A percentile compares a stretch with the other conserved stretches of the same genome.
Evolutionary conservation across 1,140 invertebrate genomes (phyloP).

Genomic region (Maconellicoccus hirsutus): DNA sequence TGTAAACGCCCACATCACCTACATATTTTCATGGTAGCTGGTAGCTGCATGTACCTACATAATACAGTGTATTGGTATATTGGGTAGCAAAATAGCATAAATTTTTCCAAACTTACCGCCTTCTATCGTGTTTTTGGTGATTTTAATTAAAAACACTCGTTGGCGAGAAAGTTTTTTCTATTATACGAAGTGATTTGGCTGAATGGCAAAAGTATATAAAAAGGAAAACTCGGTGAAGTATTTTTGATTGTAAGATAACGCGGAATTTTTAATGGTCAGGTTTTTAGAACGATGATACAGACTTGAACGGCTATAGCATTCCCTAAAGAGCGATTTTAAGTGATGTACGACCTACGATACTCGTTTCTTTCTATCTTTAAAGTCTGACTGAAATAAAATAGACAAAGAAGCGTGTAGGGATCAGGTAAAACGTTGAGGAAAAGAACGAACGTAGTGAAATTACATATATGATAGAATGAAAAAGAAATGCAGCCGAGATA

Average conservation of each 20-base stretch:
- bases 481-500: background rate
- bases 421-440: background rate
- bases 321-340: background rate
- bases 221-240: background rate
- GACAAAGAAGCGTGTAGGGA: background rate
- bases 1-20: background rate
- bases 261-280: background rate
- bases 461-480: background rate
- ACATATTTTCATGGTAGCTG: background rate
- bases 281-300: constrained; percentile 9
- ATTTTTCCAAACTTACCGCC: background rate
- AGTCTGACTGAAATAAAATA: background rate
- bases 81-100: background rate
- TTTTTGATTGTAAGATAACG: background rate
- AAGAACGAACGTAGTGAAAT: background rate
- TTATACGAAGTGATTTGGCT: background rate
- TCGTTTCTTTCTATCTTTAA: background rate
- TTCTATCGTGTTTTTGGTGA: background rate
- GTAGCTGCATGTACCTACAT: no score
- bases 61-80: no score
- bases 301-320: background rate
- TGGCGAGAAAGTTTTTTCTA: background rate
- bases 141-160: background rate
- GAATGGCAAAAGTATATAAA: background rate
- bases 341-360: constrained; percentile 1